Percentiles rank a stretch among this genome's conserved stretches.
phyloP scores from a whole-genome alignment of 2,888 invertebrate genomes.

The Meteorus cinctellus region DNA sequence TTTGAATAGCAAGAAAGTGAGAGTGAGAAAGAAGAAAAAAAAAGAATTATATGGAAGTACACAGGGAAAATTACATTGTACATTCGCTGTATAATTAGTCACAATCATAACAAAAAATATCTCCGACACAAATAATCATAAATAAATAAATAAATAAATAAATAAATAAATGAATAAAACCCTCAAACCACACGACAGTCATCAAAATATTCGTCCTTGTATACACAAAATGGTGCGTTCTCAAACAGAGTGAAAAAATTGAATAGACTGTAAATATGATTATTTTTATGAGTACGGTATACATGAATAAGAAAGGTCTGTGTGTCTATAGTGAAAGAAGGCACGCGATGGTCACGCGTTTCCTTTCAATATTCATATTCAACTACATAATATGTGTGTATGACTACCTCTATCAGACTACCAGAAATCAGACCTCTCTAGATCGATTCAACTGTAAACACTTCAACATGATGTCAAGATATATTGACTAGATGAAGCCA shows the following conservation, averaged over 20 bases:
- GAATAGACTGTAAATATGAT: not conserved
- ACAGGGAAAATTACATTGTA: not conserved
- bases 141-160: constrained; percentile 65
- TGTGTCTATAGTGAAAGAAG: constrained; percentile 26
- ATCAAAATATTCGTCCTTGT: not conserved
- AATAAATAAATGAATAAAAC: constrained; percentile 64
- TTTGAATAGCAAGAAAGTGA: no score
- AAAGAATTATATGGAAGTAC: no score
- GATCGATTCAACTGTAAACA: no score
- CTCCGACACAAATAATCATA: constrained; percentile 61
- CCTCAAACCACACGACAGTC: constrained; percentile 45
- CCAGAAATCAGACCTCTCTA: no score
- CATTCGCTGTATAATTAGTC: not conserved
- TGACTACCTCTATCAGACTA: not conserved
- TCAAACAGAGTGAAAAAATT: not conserved
- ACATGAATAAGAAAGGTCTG: constrained; percentile 1
- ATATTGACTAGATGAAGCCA: no score
- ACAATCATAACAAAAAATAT: not conserved
- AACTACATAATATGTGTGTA: constrained; percentile 2
- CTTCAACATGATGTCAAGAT: no score
- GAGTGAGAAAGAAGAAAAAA: no score
- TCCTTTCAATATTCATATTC: constrained; percentile 5
- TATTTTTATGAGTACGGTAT: not conserved
- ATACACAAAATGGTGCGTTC: not conserved
- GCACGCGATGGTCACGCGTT: constrained; percentile 54